Evolutionary conservation across 2,888 invertebrate species (phyloP), one percentile per base, ranked within the genome.

Genomic region (Tryphoninae sp.): DNA sequence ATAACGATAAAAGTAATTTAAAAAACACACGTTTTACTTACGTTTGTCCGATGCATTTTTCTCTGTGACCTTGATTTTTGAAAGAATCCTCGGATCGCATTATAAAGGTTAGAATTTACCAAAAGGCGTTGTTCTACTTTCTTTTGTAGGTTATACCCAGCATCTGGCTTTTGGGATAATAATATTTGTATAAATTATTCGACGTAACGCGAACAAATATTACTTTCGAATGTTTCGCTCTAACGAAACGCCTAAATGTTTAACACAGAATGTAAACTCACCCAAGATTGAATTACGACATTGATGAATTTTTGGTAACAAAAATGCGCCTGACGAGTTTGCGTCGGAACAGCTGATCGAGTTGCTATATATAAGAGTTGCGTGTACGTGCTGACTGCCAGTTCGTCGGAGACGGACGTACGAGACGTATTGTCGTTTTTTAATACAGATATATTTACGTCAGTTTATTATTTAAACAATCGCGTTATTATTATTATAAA

Each of bases 21-120:
- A n/a, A 16, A 16, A 51, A 68, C 51, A 23, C 3, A 33, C n/a
- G 23, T 22, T 51, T 9, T 23, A 81, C 86, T 88, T 85, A 89
- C 89, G 81, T 89, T 89, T 83, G 87, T 82, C 55, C 89, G 88
- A 84, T 87, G 87, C 89, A 89, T 89, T 83, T 80, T 69, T 33
- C 33, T 9, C 40, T 33, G 33, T 33, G 33, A 33, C 33, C 33
- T 33, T 40, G 64, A 51, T 58, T 11, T 22, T 49, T 22, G 51
- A 16, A 59, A 53, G 13, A 40, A 72, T 72, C 22, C 22, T 73
- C 26, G 53, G 62, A 68, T 67, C 78, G 58, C 81, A 81, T 78
- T 59, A 74, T 74, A 58, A 22, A 55, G 33, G 40, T 11, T 58
- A 45, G 19, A 33, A 33, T 3, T 13, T 59, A 59, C 58, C 59